Evolutionary conservation across 2,888 invertebrate genomes (phyloP).

Genomic region (Galerucella pusilla): DNA sequence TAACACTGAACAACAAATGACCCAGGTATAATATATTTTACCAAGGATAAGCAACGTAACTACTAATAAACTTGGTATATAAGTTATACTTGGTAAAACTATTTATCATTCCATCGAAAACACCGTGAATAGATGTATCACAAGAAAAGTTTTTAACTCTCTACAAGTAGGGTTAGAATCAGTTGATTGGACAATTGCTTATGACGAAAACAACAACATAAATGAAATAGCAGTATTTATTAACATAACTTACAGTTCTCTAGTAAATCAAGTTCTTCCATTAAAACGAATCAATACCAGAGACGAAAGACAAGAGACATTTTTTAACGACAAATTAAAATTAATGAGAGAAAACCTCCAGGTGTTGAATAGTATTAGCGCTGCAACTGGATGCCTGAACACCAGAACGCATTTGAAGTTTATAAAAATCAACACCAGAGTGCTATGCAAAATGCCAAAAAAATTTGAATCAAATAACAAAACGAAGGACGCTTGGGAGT

Average conservation of each 20-base stretch:
- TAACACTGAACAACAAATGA: too few relatives aligned
- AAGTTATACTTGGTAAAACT: too few relatives aligned
- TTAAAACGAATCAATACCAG: constrained; percentile 19
- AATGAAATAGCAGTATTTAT: constrained; percentile 7
- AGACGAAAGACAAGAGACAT: constrained; percentile 1
- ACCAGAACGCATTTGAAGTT: too few relatives aligned
- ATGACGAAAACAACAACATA: constrained; percentile 13
- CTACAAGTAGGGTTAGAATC: constrained; percentile 12
- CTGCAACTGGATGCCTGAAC: neutral
- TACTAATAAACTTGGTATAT: too few relatives aligned
- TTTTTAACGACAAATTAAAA: constrained; percentile 7
- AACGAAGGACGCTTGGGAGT: too few relatives aligned
- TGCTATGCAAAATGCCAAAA: too few relatives aligned
- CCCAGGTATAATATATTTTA: too few relatives aligned
- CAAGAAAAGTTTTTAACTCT: neutral
- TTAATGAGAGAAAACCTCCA: constrained; percentile 9
- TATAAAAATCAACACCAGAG: too few relatives aligned
- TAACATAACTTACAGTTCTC: constrained; percentile 8
- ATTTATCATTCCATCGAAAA: neutral
- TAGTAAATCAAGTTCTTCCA: neutral
- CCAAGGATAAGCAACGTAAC: too few relatives aligned
- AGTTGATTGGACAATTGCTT: constrained; percentile 3
- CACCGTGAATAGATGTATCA: constrained; percentile 11
- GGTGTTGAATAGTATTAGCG: neutral
- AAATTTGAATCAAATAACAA: too few relatives aligned